Base-by-base conservation (phyloP, 2,113 vertebrate genomes). In the Excalfactoria chinensis region DNA sequence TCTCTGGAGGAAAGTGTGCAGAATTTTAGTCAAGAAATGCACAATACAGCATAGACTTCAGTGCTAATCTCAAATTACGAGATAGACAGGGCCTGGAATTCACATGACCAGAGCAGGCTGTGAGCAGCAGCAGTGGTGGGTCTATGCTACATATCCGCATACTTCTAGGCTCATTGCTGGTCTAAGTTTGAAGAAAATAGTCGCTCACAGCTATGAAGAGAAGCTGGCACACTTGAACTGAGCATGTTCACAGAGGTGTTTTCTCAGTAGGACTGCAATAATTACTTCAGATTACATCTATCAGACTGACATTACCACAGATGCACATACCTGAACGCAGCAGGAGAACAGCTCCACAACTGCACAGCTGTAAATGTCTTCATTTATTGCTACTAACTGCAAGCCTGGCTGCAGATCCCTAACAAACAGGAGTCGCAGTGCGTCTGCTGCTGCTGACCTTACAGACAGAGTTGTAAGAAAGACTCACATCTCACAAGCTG, bases 11-110 rank as follows among this genome's bases (percentile, higher is more conserved):
- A 20, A 4, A 11, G 7, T 6, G 11, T 9, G 40, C 46, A 67
- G 35, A 3, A 43, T n/a, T 32, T 82, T 40, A 56, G 13, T 40
- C 32, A 86, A 53, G 67, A 72, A 28, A 35, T 18, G 35, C 10
- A 21, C 55, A 63, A 25, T 64, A 9, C 34, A 49, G 41, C 19
- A 13, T 1, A 72, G 7, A 59, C 1, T 48, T 64, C 0, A 0
- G 15, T 59, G 43, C 16, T 60, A 22, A 3, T 11, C 22, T 35
- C 17, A 4, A 3, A 46, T 34, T 46, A 28, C 59, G 68, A 83
- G 44, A 35, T 1, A 64, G 63, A 6, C 9, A 56, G 6, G 40
- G 23, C 64, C 22, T 59, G 53, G 11, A 8, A 73, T 68, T 78
- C 48, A 37, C 21, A 2, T 23, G 48, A 25, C n/a, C 53, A 71